Evolutionary conservation across 2,888 invertebrate species (phyloP).

Genomic region (Erebia epiphron): DNA sequence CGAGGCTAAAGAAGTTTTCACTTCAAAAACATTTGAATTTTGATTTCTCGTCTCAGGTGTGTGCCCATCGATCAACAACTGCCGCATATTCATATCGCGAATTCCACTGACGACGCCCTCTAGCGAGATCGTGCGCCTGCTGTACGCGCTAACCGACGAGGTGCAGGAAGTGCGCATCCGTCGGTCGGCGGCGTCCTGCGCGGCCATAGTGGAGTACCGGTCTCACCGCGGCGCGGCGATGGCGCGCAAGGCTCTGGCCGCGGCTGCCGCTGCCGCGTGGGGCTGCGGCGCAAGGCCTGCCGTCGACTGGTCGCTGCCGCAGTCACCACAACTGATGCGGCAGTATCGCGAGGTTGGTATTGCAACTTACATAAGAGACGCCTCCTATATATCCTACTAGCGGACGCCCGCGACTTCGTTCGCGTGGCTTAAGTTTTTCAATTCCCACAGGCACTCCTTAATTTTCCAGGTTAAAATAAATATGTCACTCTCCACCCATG

Average conservation of each 20-base stretch:
- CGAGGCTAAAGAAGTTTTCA: too few relatives aligned
- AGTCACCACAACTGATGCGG: constrained; percentile 70
- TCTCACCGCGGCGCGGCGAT: constrained; percentile 85
- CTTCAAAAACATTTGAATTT: too few relatives aligned
- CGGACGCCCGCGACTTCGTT: too few relatives aligned
- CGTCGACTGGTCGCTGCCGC: constrained; percentile 78
- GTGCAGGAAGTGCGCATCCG: constrained; percentile 74
- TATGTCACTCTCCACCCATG: too few relatives aligned
- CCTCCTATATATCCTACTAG: too few relatives aligned
- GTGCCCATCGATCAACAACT: constrained; percentile 89
- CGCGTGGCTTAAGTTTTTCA: too few relatives aligned
- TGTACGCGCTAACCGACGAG: constrained; percentile 80
- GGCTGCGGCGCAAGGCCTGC: constrained; percentile 73
- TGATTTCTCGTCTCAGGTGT: constrained; percentile 77
- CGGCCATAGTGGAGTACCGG: constrained; percentile 89
- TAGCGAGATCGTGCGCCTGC: constrained; percentile 83
- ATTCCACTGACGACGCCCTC: constrained; percentile 82
- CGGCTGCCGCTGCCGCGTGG: constrained; percentile 80
- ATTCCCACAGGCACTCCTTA: too few relatives aligned
- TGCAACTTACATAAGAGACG: too few relatives aligned
- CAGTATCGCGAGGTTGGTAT: constrained; percentile 71
- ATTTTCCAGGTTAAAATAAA: too few relatives aligned
- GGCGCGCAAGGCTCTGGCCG: constrained; percentile 77
- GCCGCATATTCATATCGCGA: constrained; percentile 86
- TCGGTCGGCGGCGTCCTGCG: constrained; percentile 75